Evolutionary conservation across 2,888 invertebrate species (phyloP).

Genomic region (Dermolepida albohirtum): DNA sequence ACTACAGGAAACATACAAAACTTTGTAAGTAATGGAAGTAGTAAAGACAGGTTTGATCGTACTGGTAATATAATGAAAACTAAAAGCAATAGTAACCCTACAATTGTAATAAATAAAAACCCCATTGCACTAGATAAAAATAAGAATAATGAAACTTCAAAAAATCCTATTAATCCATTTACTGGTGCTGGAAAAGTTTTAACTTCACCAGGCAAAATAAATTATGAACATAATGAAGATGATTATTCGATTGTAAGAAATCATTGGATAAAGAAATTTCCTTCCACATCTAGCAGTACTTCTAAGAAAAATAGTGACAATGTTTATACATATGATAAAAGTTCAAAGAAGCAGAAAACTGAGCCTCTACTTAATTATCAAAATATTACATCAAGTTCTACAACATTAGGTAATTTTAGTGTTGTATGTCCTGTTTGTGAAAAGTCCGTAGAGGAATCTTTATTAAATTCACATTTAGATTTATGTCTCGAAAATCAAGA

Average conservation of each 20-base stretch:
- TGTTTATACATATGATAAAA: constrained; percentile 40
- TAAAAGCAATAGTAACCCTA: constrained; percentile 46
- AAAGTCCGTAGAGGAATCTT: constrained; percentile 25
- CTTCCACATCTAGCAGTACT: not conserved
- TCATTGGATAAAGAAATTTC: constrained; percentile 63
- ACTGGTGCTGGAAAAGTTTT: constrained; percentile 47
- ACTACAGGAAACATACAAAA: constrained; percentile 33
- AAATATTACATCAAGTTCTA: constrained; percentile 27
- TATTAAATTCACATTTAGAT: constrained; percentile 49
- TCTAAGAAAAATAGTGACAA: constrained; percentile 43
- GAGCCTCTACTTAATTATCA: constrained; percentile 45
- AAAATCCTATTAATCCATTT: constrained; percentile 38
- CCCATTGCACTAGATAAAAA: constrained; percentile 32
- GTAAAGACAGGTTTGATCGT: not conserved
- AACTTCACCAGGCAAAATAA: constrained; percentile 12
- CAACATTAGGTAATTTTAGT: constrained; percentile 25
- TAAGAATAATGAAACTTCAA: constrained; percentile 17
- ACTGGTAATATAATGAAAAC: constrained; percentile 13
- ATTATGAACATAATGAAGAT: constrained; percentile 26
- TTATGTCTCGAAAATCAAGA: constrained; percentile 43
- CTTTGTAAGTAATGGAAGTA: constrained; percentile 33
- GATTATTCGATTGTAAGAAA: constrained; percentile 60
- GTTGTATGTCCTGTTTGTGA: constrained; percentile 64
- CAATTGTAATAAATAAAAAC: constrained; percentile 49
- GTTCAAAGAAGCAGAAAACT: constrained; percentile 43